Base-by-base conservation (phyloP, 2,797 vertebrate genomes). In the Cirrhinus mrigala region DNA sequence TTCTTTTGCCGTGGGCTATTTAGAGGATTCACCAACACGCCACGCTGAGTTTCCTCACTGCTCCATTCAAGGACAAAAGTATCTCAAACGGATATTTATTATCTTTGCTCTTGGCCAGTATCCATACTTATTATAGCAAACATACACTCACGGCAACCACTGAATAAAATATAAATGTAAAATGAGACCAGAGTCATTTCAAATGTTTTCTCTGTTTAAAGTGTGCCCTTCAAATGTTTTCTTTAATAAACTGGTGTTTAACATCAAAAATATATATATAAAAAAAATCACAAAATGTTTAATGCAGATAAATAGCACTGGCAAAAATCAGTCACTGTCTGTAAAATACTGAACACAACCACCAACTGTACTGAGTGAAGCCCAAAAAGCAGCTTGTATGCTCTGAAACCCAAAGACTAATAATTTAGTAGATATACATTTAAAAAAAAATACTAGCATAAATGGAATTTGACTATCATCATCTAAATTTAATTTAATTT, bases 1-100 rank as follows among this genome's bases (percentile, higher is more conserved):
- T 95, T 94, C 94, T 95, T 95, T 95, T 94, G 95, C 95, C 95
- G 95, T 91, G 92, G 95, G 94, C 95, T 96, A 95, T 95, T 96
- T 95, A 94, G 94, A 95, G 95, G 95, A 95, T 95, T 93, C 92
- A 92, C 92, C 94, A 93, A 94, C 94, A 94, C 95, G 94, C 94
- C 83, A 91, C 84, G 93, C 94, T 79, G 70, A 73, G 82, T 94
- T 94, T 87, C 94, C 94, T 6, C 85, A 90, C 92, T 89, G 92
- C 90, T 88, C 91, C 93, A 93, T 93, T 94, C 95, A 96, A 96
- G 95, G 95, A 96, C 95, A 95, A 94, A 94, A 94, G 94, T 94
- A 94, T 91, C 92, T 93, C 95, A 88, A 95, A 95, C 93, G 90
- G 94, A 95, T 95, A 92, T 95, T 95, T 94, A 94, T 95, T 94